These are phyloP conservation scores for Talpa occidentalis DNA, from an alignment of 2,113 vertebrate genomes.

Conservation along the genomic window DNA sequence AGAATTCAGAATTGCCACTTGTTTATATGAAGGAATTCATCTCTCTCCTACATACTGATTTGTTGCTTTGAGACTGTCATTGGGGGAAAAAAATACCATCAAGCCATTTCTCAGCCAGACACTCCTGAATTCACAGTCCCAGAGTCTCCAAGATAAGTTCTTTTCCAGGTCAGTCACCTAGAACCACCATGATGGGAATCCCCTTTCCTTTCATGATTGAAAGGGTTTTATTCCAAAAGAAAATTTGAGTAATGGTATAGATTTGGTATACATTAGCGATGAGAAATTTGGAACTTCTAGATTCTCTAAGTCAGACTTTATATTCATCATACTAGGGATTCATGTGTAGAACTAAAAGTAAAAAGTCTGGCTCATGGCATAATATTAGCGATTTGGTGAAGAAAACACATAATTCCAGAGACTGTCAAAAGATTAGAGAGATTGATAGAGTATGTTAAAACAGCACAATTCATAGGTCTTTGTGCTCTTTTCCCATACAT, in stretches of 20 bases:
- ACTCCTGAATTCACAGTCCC: neutral
- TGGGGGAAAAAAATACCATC: neutral
- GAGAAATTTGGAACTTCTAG: neutral
- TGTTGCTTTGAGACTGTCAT: neutral
- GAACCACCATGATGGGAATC: neutral
- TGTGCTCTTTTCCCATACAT: neutral
- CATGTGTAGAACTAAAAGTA: neutral
- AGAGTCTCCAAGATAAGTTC: neutral
- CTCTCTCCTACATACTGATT: neutral
- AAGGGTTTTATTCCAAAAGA: neutral
- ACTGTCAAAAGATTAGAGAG: neutral
- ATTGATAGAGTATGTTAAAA: neutral
- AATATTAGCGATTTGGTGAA: neutral
- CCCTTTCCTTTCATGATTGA: neutral
- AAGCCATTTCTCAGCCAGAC: neutral
- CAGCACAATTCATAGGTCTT: neutral
- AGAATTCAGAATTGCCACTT: neutral
- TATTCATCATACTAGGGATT: neutral
- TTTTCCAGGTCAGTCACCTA: neutral
- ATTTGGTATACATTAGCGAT: neutral
- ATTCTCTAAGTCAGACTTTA: neutral
- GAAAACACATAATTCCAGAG: neutral
- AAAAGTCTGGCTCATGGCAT: neutral
- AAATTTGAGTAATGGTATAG: neutral
- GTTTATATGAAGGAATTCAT: conserved; percentile 19